A percentile compares a stretch with the other conserved stretches of the same genome.
These are phyloP conservation scores for Leptinotarsa peninsularis DNA, from an alignment of 2,888 invertebrate species.

Conservation along the genomic window DNA sequence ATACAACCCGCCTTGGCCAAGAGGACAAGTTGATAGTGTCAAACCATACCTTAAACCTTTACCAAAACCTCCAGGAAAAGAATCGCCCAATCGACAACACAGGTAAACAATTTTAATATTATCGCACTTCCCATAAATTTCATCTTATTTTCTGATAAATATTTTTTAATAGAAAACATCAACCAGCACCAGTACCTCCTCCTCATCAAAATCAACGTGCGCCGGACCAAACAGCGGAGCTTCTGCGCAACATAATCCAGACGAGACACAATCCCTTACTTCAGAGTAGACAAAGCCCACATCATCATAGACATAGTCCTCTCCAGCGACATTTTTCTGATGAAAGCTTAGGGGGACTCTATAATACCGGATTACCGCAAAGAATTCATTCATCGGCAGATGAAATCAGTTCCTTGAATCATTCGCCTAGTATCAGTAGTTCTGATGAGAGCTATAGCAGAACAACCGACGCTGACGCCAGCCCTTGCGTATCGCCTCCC, in stretches of 20 bases:
- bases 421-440: constrained; percentile 85
- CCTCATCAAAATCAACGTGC: constrained; percentile 56
- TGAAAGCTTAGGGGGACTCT: constrained; percentile 71
- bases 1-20: constrained; percentile 75
- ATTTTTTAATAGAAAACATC: constrained; percentile 52
- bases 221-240: constrained; percentile 59
- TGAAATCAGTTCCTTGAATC: constrained; percentile 83
- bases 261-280: constrained; percentile 58
- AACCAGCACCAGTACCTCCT: constrained; percentile 54
- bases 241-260: constrained; percentile 60
- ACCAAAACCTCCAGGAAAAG: constrained; percentile 70
- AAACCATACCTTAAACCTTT: constrained; percentile 72
- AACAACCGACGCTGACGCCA: constrained; percentile 79
- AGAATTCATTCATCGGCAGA: constrained; percentile 84
- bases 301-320: constrained; percentile 62
- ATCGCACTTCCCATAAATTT: neutral
- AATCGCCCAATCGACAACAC: constrained; percentile 62
- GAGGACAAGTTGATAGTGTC: constrained; percentile 58
- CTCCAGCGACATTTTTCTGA: constrained; percentile 76
- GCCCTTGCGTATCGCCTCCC: constrained; percentile 68
- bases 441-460: constrained; percentile 88
- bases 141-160: neutral
- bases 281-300: constrained; percentile 57
- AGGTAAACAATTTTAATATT: constrained; percentile 41
- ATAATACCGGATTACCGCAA: constrained; percentile 64